Base-by-base conservation (phyloP, 2,797 vertebrate genomes). In the Spinibarbus caldwelli region DNA sequence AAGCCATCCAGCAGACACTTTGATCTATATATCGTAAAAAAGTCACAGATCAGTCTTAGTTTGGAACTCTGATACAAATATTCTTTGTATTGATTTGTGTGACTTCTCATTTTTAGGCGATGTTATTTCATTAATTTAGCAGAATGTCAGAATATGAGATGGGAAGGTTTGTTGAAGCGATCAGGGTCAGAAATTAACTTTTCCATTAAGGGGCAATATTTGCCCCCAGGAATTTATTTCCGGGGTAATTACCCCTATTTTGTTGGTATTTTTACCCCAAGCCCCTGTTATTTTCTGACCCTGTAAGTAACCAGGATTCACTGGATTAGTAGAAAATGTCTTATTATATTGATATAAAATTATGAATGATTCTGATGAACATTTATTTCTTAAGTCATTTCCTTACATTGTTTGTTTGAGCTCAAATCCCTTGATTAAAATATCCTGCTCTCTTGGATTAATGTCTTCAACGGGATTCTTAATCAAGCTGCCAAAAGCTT, bases 381-480 rank as follows among this genome's bases (percentile, higher is more conserved):
- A 73, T 73, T 79, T 84, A 57, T 83, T 49, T 83, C 38, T 67
- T 52, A 23, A 72, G 43, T 76, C 9, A 67, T 59, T 80, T 52
- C 5, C 14, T 0, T 64, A 43, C 11, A 1, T 41, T 57, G 23
- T 85, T 78, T 81, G 45, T 86, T 66, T 79, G n/a, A 79, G 36
- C 23, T 76, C 23, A n/a, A 77, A 78, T 67, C 26, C n/a, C 26
- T 54, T 77, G 73, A 31, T 70, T 57, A 8, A 77, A 78, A 77
- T 71, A 43, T 62, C 71, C 41, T 14, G 31, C 45, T 77, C 17
- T 54, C 23, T 47, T 79, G 71, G 62, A 85, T 87, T 82, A 87
- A 47, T 75, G 64, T 85, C 15, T 81, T 82, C 66, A 52, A 21
- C 19, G 5, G 52, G 78, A 84, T 84, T 84, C 77, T 84, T 82